A percentile compares a stretch with the other conserved stretches of the same genome.
Evolutionary conservation across 2,888 invertebrate species (phyloP).

Genomic region (Agonum fuliginosum): DNA sequence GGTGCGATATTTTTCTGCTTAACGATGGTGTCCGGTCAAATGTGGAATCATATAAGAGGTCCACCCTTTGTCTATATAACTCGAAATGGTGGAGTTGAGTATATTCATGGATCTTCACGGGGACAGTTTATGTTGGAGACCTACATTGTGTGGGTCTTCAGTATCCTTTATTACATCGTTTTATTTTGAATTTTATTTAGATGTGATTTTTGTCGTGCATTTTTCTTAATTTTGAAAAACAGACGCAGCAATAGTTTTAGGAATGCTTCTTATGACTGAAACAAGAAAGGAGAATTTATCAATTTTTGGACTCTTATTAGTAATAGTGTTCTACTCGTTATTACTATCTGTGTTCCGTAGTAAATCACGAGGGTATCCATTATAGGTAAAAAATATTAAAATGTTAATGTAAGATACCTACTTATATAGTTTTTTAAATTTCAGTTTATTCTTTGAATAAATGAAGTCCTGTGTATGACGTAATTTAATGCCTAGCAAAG

Average conservation of each 20-base stretch:
- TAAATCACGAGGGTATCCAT: slow-evolving; percentile 99
- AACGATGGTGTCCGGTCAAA: slow-evolving; percentile 99
- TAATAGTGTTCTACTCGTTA: slow-evolving; percentile 96
- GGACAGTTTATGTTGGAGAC: slow-evolving; percentile 98
- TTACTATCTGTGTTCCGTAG: slow-evolving; percentile 96
- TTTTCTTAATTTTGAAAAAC: slow-evolving; percentile 67
- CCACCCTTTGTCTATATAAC: slow-evolving; percentile 97
- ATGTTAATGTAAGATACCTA: not conserved
- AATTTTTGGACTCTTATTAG: slow-evolving; percentile 89
- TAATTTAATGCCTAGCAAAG: slow-evolving; percentile 49
- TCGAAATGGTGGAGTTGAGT: slow-evolving; percentile 92
- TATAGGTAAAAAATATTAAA: slow-evolving; percentile 80
- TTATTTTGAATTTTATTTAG: slow-evolving; percentile 64
- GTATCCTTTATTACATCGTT: slow-evolving; percentile 79
- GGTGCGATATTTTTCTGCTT: slow-evolving; percentile 95
- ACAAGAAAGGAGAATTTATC: slow-evolving; percentile 92
- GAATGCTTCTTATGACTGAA: slow-evolving; percentile 97
- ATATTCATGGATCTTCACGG: slow-evolving; percentile 96
- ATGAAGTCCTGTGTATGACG: slow-evolving; percentile 35
- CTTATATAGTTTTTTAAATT: slow-evolving; percentile 55
- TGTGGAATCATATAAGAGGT: slow-evolving; percentile 99
- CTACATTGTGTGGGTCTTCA: slow-evolving; percentile 95
- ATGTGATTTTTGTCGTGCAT: not conserved
- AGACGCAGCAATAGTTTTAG: slow-evolving; percentile 95
- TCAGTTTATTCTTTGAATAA: slow-evolving; percentile 64